These are phyloP conservation scores for Cryptus viduatorius DNA, from an alignment of 2,888 invertebrate species.

Conservation along the genomic window DNA sequence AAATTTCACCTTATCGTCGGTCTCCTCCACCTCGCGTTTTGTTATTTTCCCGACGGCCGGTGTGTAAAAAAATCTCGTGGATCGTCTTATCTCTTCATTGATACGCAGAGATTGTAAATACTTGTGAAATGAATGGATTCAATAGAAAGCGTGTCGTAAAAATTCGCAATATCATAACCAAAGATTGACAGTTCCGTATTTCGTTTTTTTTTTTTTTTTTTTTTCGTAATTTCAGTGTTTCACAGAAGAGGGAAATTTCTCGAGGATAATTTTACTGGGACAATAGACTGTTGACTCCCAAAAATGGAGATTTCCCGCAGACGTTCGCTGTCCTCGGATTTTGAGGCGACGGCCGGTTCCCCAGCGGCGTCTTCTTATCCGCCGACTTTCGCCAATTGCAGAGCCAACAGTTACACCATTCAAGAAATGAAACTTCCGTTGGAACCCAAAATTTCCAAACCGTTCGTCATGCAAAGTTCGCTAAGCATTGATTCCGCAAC, in stretches of 20 bases:
- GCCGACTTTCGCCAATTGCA: constrained; percentile 39
- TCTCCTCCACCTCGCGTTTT: not conserved
- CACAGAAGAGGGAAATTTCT: constrained; percentile 63
- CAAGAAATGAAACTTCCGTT: constrained; percentile 13
- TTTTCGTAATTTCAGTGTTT: constrained; percentile 55
- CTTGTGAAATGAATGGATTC: not conserved
- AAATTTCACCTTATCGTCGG: not conserved
- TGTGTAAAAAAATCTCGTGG: not conserved
- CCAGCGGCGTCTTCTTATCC: constrained; percentile 52
- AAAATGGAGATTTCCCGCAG: constrained; percentile 71
- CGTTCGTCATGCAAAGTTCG: constrained; percentile 48
- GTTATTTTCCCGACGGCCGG: not conserved
- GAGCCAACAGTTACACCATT: constrained; percentile 33
- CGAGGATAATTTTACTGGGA: not conserved
- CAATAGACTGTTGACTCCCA: constrained; percentile 52
- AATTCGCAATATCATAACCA: too few relatives aligned
- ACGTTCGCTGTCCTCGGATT: constrained; percentile 59
- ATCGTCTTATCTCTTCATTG: not conserved
- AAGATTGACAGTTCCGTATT: not conserved
- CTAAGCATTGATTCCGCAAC: constrained; percentile 58
- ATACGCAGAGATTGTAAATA: not conserved
- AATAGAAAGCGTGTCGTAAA: too few relatives aligned
- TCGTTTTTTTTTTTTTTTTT: constrained; percentile 29
- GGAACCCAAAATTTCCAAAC: not conserved
- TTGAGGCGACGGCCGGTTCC: constrained; percentile 55